Evolutionary conservation across 2,888 invertebrate genomes (phyloP), one percentile per base, ranked within the genome.

Genomic region (Thysanoteuthis rhombus): DNA sequence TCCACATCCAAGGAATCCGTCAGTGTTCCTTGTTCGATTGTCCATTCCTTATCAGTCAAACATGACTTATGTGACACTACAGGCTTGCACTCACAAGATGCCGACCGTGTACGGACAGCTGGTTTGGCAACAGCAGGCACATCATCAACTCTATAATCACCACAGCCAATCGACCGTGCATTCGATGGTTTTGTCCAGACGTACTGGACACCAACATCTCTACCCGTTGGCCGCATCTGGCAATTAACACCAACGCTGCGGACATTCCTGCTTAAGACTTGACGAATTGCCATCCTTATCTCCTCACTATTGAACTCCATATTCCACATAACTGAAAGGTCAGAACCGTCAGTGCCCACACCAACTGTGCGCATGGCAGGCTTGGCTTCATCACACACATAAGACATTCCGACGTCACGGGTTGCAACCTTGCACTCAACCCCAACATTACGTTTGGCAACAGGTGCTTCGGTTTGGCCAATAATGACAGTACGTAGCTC

Each of bases 401-500:
- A 96, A 25, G 95, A 95, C 47, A 97, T 96, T 22, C 97, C 97
- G 36, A 97, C 97, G 94, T 97, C 97, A n/a, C 97, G 94, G 10
- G 96, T 96, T 19, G 96, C 94, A 25, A 96, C 96, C 3, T 95
- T 94, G 93, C 96, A 96, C 89, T 96, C 96, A 52, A 96, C 95
- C 28, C 96, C 96, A 75, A 96, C 96, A 95, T 96, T 96, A 92
- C 96, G 95, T 93, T 96, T 96, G 0, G 95, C 95, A 16, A 95
- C 94, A 52, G 95, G 93, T 45, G 94, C 95, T 42, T 94, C 94
- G 58, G 95, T 95, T 93, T 94, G 94, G 22, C 96, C 96, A 93
- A 97, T 96, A 94, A 97, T 96, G 52, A 97, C 96, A 52, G 97
- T 97, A 92, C 96, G 95, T 40, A 97, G 93, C 94, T 97, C 97